Percentiles rank a stretch among this genome's conserved stretches.
phyloP scores from a whole-genome alignment of 2,888 invertebrate species.

The Hydroisotoma schaefferi region DNA sequence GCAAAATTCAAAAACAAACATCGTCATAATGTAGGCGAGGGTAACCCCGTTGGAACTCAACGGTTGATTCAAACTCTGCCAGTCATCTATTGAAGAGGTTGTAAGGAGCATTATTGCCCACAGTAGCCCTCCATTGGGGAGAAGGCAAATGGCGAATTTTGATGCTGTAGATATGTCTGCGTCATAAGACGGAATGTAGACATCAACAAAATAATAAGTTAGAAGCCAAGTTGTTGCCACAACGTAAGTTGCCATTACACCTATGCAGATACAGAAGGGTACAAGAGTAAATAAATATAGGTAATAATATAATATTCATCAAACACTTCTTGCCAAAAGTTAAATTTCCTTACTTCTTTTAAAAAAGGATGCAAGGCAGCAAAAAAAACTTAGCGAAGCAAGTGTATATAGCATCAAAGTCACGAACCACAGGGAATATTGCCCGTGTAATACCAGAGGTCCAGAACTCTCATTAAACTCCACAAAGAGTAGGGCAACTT shows the following conservation, averaged over 20 bases:
- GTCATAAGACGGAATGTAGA: slow-evolving; percentile 12
- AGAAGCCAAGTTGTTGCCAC: slow-evolving; percentile 25
- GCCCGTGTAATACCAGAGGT: slow-evolving; percentile 14
- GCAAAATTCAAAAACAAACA: slow-evolving; percentile 19
- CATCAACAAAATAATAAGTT: slow-evolving; percentile 19
- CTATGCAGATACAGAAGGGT: slow-evolving; percentile 5
- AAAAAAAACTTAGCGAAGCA: slow-evolving; percentile 16
- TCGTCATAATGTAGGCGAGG: slow-evolving; percentile 9
- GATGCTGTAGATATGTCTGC: slow-evolving; percentile 1
- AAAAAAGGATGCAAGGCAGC: slow-evolving; percentile 24
- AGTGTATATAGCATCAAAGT: slow-evolving; percentile 15
- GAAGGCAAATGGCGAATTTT: slow-evolving; percentile 17
- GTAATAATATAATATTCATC: neutral
- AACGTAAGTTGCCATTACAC: slow-evolving; percentile 21
- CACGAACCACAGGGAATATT: slow-evolving; percentile 15
- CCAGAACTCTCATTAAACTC: slow-evolving; percentile 15
- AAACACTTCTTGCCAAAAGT: no score
- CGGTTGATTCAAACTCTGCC: neutral
- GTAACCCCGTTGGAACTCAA: neutral
- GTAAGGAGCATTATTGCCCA: slow-evolving; percentile 22
- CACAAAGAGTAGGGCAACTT: slow-evolving; percentile 12
- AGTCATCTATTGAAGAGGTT: slow-evolving; percentile 1
- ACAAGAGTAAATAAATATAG: neutral
- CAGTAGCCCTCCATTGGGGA: slow-evolving; percentile 25
- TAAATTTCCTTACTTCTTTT: slow-evolving; percentile 8